Evolutionary conservation across 1,140 invertebrate genomes (phyloP).

Genomic region (Thereuonema tuberculata): DNA sequence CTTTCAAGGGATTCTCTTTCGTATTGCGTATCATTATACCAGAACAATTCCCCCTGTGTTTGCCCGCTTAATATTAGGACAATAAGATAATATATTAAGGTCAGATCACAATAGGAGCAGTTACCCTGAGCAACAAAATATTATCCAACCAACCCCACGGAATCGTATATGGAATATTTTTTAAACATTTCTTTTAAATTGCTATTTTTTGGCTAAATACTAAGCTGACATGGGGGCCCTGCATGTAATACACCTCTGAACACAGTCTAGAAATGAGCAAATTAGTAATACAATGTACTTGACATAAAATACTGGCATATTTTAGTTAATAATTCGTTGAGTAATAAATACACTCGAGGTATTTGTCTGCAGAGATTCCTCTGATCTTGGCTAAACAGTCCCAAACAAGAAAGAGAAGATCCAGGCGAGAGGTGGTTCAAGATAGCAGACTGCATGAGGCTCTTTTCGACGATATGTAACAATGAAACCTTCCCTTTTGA

Average conservation of each 20-base stretch:
- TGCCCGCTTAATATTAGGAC: too few relatives aligned
- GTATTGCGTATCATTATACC: background rate
- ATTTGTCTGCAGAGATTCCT: background rate
- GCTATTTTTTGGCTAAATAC: background rate
- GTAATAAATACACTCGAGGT: background rate
- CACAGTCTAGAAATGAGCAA: constrained; percentile 3
- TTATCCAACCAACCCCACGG: constrained; percentile 2
- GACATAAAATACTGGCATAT: constrained; percentile 3
- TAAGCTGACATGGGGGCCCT: background rate
- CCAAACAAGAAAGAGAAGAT: background rate
- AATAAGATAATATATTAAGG: too few relatives aligned
- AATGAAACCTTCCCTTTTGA: too few relatives aligned
- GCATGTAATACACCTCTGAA: background rate
- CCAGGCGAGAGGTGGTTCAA: background rate
- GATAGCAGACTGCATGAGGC: background rate
- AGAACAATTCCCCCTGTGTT: too few relatives aligned
- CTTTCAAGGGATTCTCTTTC: background rate
- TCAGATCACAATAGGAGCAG: background rate
- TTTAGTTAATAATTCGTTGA: background rate
- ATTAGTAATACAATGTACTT: constrained; percentile 2
- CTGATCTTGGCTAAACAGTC: background rate
- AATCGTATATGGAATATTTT: background rate
- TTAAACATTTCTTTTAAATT: background rate
- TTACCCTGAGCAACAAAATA: constrained; percentile 1
- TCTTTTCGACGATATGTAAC: too few relatives aligned